phyloP scores from a whole-genome alignment of 2,113 vertebrate species.

The Polyodon spathula region DNA sequence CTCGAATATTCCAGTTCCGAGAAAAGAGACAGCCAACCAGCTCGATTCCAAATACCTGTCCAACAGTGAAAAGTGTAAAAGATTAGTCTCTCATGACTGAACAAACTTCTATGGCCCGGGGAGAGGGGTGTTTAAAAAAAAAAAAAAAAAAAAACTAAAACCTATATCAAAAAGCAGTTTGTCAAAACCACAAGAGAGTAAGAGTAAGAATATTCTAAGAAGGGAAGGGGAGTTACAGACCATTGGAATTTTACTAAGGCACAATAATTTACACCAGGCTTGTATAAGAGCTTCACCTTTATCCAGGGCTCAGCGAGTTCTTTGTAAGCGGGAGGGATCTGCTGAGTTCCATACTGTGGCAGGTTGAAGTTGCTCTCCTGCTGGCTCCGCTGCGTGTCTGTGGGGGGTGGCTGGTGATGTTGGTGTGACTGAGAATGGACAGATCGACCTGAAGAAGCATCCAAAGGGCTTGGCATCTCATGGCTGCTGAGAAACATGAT shows the following conservation, averaged over 20 bases:
- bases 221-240: not conserved
- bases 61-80: too few species aligned
- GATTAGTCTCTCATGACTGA: too few species aligned
- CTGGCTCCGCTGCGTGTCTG: constrained; percentile 49
- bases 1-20: constrained; percentile 83
- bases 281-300: constrained; percentile 47
- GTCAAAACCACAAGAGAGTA: too few species aligned
- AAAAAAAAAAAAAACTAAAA: too few species aligned
- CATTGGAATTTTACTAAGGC: not conserved
- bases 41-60: constrained; percentile 83
- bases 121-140: too few species aligned
- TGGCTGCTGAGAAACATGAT: constrained; percentile 48
- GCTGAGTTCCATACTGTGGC: constrained; percentile 72
- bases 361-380: constrained; percentile 66
- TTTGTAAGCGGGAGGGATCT: constrained; percentile 69
- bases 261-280: not conserved
- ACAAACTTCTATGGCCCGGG: too few species aligned
- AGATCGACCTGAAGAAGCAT: constrained; percentile 50
- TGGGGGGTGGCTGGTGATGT: constrained; percentile 36
- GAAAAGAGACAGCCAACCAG: constrained; percentile 85
- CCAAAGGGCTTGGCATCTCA: constrained; percentile 61
- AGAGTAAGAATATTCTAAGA: not conserved
- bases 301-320: constrained; percentile 80
- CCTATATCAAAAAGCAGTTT: too few species aligned
- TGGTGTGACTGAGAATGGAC: constrained; percentile 45